These are phyloP conservation scores for Sardinella longiceps DNA, from an alignment of 2,797 vertebrate species.

Conservation along the genomic window DNA sequence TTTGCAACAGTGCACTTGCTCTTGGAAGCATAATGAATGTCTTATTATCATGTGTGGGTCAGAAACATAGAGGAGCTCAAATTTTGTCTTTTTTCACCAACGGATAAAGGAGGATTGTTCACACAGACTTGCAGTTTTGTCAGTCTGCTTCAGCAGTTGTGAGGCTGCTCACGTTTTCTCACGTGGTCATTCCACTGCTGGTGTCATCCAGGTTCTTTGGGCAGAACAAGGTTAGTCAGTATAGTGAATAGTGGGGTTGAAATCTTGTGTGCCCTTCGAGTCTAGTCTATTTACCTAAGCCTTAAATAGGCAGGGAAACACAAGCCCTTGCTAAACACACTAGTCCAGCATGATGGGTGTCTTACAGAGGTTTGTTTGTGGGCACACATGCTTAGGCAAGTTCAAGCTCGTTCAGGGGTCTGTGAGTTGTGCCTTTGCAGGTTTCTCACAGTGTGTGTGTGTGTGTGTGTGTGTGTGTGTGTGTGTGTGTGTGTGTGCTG, in stretches of 20 bases:
- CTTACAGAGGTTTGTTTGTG: constrained; percentile 41
- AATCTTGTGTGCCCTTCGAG: not conserved
- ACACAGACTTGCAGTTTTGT: not conserved
- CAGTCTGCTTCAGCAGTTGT: not conserved
- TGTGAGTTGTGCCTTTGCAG: not conserved
- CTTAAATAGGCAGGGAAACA: not conserved
- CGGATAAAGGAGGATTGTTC: not conserved
- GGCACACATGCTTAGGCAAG: constrained; percentile 25
- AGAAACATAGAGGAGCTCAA: not conserved
- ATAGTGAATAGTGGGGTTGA: not conserved
- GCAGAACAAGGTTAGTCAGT: not conserved
- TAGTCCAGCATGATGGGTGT: constrained; percentile 32
- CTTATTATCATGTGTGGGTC: not conserved
- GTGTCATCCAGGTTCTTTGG: not conserved
- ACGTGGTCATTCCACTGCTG: not conserved
- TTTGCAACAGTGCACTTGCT: not conserved
- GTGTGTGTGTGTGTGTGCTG: not conserved
- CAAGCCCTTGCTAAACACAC: not conserved
- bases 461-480: constrained; percentile 16
- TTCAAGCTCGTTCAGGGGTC: not conserved
- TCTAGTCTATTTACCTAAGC: not conserved
- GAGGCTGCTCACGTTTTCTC: not conserved
- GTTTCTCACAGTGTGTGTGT: constrained; percentile 45
- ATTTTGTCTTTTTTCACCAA: not conserved
- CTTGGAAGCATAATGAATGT: not conserved